Base-by-base conservation (phyloP, 2,797 vertebrate genomes). In the Remorina albescens region DNA sequence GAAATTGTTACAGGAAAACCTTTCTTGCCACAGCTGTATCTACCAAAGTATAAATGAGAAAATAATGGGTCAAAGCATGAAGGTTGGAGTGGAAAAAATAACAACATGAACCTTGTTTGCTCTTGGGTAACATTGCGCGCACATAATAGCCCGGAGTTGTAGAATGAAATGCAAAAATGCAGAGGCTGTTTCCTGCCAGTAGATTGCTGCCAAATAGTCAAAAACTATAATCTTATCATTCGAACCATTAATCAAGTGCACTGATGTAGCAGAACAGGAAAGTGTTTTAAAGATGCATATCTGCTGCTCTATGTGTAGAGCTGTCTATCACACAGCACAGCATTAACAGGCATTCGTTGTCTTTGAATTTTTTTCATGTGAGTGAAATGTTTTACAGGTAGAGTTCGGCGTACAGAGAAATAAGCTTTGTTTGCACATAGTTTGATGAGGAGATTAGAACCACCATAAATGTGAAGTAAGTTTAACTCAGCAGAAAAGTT, bases 161-260 rank as follows among this genome's bases (percentile, higher is more conserved):
- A 42, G 66, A 30, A 2, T 41, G 19, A 61, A 42, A 69, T 62
- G 11, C 46, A 15, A 61, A 55, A 75, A 37, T 25, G 16, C n/a
- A 44, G 32, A 55, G 30, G 13, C 11, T 30, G 30, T 16, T 60
- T 36, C 41, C 36, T 25, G 10, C 21, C 36, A 50, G 11, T 41
- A 49, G 41, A 32, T 65, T 46, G 50, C 37, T 62, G 49, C 37
- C 44, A 50, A 67, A 30, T 11, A 23, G 12, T 36, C 16, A 16
- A 63, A 82, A 60, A 60, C 78, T 81, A 72, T 60, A 0, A 71
- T 63, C 11, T 12, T 30, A 77, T 81, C 41, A 12, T 50, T 63
- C 36, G 53, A 62, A 13, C 8, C 0, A 58, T 67, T 42, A 51
- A 19, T 74, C 32, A 62, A 30, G 19, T 61, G 12, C 1, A 0